These are phyloP conservation scores for Nothobranchius kuhntae DNA, from an alignment of 2,113 vertebrate genomes.

Conservation along the genomic window DNA sequence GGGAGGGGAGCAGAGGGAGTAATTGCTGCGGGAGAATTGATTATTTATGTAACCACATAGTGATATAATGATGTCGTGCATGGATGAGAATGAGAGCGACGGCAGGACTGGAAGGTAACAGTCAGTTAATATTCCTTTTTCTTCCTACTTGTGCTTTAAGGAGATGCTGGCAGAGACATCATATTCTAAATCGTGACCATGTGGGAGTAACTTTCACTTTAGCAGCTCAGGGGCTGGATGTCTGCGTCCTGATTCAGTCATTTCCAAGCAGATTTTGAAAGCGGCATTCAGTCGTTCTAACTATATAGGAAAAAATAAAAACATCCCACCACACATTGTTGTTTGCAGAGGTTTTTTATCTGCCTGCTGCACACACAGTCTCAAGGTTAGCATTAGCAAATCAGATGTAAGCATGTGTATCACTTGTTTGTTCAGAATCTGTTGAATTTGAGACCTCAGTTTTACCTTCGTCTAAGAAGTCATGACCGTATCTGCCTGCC, in stretches of 20 bases:
- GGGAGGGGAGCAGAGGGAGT: slow-evolving; percentile 1
- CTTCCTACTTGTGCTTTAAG: background rate
- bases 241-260: background rate
- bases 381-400: no score
- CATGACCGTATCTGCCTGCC: no score
- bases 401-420: no score
- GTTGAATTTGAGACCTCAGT: no score
- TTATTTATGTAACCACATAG: slow-evolving; percentile 50
- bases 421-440: no score
- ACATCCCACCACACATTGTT: no score
- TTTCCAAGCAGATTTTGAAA: background rate
- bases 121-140: background rate
- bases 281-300: no score
- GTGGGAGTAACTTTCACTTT: slow-evolving; percentile 5
- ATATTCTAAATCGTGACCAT: background rate
- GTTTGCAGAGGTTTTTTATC: no score
- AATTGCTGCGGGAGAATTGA: slow-evolving; percentile 36
- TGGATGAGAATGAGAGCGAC: background rate
- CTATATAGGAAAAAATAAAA: background rate
- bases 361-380: no score
- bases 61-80: slow-evolving; percentile 29
- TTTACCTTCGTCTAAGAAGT: no score
- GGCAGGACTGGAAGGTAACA: background rate
- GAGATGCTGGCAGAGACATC: background rate
- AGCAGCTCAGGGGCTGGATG: background rate